A percentile compares a stretch with the other conserved stretches of the same genome.
phyloP scores from a whole-genome alignment of 2,888 invertebrate species.

The Lasioglossum malachurum region DNA sequence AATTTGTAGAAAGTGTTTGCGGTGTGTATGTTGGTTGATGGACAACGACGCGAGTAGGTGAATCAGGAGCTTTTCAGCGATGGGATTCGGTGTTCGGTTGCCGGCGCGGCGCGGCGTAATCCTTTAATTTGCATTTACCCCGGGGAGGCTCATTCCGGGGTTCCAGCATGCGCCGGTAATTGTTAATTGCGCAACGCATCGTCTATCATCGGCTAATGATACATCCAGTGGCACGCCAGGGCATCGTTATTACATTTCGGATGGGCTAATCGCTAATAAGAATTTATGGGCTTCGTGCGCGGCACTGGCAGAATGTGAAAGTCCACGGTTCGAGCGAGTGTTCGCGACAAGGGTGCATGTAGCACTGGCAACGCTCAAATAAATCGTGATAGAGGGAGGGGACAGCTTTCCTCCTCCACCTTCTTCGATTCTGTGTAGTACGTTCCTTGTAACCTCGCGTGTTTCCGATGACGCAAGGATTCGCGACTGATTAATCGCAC shows the following conservation, averaged over 20 bases:
- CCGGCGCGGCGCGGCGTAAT: constrained; percentile 17
- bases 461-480: not conserved
- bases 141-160: constrained; percentile 17
- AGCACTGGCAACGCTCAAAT: constrained; percentile 23
- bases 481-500: not conserved
- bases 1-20: not conserved
- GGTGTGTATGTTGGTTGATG: not conserved
- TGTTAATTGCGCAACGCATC: constrained; percentile 71
- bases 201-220: constrained; percentile 72
- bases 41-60: not conserved
- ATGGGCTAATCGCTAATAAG: constrained; percentile 75
- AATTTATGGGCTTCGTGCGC: constrained; percentile 71
- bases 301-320: constrained; percentile 74
- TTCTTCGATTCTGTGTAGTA: not conserved
- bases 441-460: not conserved
- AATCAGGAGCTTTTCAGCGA: constrained; percentile 29
- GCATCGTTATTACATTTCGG: constrained; percentile 71
- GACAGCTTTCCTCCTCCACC: constrained; percentile 11
- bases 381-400: constrained; percentile 25
- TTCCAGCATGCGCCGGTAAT: constrained; percentile 51
- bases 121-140: constrained; percentile 50
- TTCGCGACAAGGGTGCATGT: constrained; percentile 59
- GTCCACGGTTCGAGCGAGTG: constrained; percentile 50
- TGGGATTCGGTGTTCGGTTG: constrained; percentile 41
- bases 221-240: constrained; percentile 58